phyloP scores from a whole-genome alignment of 2,888 invertebrate genomes.

The Panzeria rudis region DNA sequence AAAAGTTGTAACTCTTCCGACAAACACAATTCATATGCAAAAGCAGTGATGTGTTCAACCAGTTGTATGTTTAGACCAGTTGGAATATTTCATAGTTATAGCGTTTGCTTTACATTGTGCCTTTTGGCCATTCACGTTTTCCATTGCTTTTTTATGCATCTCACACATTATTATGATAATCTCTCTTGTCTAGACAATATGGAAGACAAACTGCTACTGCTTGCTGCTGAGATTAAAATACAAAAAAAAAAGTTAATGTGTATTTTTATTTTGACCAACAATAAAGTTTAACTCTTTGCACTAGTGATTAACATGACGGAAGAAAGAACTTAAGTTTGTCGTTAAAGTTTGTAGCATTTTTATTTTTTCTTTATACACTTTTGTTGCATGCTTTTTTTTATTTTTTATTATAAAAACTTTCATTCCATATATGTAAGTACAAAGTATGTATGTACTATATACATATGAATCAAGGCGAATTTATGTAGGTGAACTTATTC shows the following conservation, averaged over 20 bases:
- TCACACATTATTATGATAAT: constrained; percentile 59
- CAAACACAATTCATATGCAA: constrained; percentile 16
- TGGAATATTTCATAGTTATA: constrained; percentile 41
- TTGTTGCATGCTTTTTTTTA: too few species aligned
- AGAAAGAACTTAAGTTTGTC: constrained; percentile 23
- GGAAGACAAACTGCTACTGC: constrained; percentile 38
- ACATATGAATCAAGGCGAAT: not conserved
- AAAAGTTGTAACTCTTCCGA: not conserved
- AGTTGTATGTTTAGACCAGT: constrained; percentile 5
- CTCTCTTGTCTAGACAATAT: constrained; percentile 67
- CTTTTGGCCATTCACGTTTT: constrained; percentile 48
- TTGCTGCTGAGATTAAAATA: constrained; percentile 21
- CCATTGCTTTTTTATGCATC: constrained; percentile 26
- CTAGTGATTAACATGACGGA: constrained; percentile 16
- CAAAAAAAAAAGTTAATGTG: constrained; percentile 17
- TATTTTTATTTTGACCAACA: constrained; percentile 32
- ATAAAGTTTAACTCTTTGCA: constrained; percentile 48
- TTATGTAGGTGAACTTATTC: not conserved
- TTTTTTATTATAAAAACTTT: too few species aligned
- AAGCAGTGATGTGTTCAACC: constrained; percentile 10
- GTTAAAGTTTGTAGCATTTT: not conserved
- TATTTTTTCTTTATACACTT: not conserved
- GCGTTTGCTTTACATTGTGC: constrained; percentile 37
- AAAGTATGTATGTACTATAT: too few species aligned
- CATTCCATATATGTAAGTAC: too few species aligned